A percentile compares a stretch with the other conserved stretches of the same genome.
Evolutionary conservation across 1,140 invertebrate genomes (phyloP).

Genomic region (Pinna nobilis): DNA sequence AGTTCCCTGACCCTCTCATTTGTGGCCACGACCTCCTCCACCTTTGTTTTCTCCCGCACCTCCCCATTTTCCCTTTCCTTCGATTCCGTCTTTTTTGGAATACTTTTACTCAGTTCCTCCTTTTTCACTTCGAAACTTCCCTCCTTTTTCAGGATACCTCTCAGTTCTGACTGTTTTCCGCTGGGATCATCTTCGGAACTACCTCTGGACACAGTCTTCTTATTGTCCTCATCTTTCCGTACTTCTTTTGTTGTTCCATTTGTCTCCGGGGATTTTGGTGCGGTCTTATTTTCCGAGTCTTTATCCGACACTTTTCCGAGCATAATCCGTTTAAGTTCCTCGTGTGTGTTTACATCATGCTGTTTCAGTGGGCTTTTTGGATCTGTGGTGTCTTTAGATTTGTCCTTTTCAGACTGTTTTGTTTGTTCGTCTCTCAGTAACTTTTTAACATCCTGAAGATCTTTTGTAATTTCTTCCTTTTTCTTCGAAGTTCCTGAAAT

Average conservation of each 20-base stretch:
- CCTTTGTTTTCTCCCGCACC: constrained; percentile 36
- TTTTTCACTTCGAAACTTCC: constrained; percentile 57
- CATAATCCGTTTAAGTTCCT: constrained; percentile 20
- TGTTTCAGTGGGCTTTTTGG: constrained; percentile 62
- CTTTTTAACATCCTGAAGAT: no score
- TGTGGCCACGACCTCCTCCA: neutral
- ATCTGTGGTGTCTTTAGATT: no score
- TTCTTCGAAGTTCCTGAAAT: no score
- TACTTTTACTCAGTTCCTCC: constrained; percentile 68
- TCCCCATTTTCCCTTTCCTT: no score
- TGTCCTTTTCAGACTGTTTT: no score
- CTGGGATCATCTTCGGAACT: constrained; percentile 28
- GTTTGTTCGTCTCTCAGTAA: no score
- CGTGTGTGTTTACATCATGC: constrained; percentile 8
- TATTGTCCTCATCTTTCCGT: constrained; percentile 11
- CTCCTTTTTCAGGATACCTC: constrained; percentile 61
- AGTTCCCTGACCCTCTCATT: no score
- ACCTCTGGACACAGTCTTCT: no score
- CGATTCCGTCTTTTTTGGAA: constrained; percentile 54
- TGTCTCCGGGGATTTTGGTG: no score
- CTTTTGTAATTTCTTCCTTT: no score
- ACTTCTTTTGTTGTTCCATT: constrained; percentile 41
- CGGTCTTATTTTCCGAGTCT: no score
- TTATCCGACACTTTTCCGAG: constrained; percentile 15
- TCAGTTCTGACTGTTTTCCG: constrained; percentile 37